Evolutionary conservation across 2,797 vertebrate species (phyloP).

Genomic region (Crocidura indochinensis): DNA sequence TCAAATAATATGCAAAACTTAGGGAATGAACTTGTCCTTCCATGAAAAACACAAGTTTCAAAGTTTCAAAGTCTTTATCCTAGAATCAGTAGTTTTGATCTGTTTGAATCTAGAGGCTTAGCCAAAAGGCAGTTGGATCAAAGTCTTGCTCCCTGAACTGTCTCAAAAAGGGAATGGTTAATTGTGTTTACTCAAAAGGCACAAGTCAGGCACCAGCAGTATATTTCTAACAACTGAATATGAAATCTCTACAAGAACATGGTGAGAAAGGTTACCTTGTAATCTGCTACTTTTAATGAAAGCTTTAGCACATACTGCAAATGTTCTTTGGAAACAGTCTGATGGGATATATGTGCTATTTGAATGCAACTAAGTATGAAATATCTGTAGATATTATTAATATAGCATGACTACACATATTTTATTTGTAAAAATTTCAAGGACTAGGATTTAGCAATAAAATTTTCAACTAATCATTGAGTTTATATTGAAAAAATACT

Average conservation of each 20-base stretch:
- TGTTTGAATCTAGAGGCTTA: constrained; percentile 78
- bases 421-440: not conserved
- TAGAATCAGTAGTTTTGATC: constrained; percentile 82
- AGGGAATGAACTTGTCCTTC: constrained; percentile 24
- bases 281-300: constrained; percentile 52
- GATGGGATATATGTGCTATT: not conserved
- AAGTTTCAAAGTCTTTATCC: constrained; percentile 74
- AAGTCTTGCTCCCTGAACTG: constrained; percentile 67
- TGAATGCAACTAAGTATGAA: constrained; percentile 39
- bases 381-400: not conserved
- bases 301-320: not conserved
- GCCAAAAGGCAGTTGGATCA: constrained; percentile 81
- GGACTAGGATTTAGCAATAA: constrained; percentile 58
- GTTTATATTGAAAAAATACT: no score
- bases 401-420: not conserved
- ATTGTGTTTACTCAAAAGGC: constrained; percentile 76
- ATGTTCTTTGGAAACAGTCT: not conserved
- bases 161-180: constrained; percentile 82
- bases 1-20: not conserved
- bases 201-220: constrained; percentile 31
- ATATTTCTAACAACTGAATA: constrained; percentile 44
- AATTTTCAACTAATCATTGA: constrained; percentile 70
- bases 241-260: not conserved
- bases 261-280: constrained; percentile 19
- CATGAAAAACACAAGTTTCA: constrained; percentile 44